Evolutionary conservation across 2,888 invertebrate species (phyloP).

Genomic region (Drepana falcataria): DNA sequence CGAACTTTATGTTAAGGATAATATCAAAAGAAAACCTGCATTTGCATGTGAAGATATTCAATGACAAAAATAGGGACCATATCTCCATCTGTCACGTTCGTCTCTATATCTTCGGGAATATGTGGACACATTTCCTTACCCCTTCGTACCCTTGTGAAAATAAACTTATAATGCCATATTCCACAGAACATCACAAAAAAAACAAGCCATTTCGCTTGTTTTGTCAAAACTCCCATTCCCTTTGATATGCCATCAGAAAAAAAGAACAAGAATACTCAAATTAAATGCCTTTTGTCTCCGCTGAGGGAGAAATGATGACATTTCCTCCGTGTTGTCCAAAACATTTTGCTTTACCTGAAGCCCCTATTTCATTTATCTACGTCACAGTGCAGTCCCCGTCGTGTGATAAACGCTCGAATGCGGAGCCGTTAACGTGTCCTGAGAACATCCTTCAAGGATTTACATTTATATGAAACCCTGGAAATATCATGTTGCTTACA

Average conservation of each 20-base stretch:
- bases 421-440: background rate
- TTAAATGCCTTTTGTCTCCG: background rate
- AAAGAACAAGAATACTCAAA: background rate
- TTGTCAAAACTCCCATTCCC: too few relatives aligned
- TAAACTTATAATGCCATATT: too few relatives aligned
- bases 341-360: constrained; percentile 7
- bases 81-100: too few relatives aligned
- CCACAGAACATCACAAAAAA: too few relatives aligned
- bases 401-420: constrained; percentile 9
- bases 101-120: too few relatives aligned
- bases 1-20: too few relatives aligned
- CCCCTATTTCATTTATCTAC: constrained; percentile 18
- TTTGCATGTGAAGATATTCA: too few relatives aligned
- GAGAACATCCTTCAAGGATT: constrained; percentile 4
- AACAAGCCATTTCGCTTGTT: too few relatives aligned
- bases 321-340: background rate
- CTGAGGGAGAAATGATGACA: background rate
- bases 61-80: too few relatives aligned
- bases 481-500: background rate
- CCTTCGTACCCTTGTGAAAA: too few relatives aligned
- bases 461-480: constrained; percentile 2
- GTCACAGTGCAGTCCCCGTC: constrained; percentile 19
- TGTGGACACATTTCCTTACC: too few relatives aligned
- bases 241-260: background rate
- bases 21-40: too few relatives aligned